phyloP scores from a whole-genome alignment of 1,140 invertebrate genomes.

The Atta texana region DNA sequence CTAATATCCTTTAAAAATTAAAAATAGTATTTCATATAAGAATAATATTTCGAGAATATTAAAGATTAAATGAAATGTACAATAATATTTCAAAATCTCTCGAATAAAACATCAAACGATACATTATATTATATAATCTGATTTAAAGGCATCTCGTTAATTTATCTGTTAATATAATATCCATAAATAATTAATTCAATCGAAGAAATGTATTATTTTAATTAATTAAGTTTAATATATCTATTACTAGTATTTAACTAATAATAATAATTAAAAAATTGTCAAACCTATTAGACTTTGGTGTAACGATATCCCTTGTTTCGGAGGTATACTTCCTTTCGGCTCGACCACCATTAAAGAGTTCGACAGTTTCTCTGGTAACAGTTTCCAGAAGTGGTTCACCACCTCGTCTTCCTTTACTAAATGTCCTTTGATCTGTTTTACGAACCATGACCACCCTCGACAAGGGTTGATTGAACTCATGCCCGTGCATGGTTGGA shows the following conservation, averaged over 20 bases:
- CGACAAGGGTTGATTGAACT: constrained; percentile 87
- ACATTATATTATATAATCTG: neutral
- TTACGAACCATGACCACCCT: constrained; percentile 89
- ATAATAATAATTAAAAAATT: constrained; percentile 6
- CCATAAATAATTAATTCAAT: neutral
- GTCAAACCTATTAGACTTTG: constrained; percentile 84
- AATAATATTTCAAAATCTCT: neutral
- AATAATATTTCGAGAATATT: neutral
- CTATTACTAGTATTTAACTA: neutral
- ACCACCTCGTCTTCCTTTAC: constrained; percentile 83
- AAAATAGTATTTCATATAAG: neutral
- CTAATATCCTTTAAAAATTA: neutral
- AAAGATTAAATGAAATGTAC: neutral
- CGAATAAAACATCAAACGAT: neutral
- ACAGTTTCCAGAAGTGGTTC: constrained; percentile 87
- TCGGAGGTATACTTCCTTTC: constrained; percentile 88
- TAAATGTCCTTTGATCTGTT: constrained; percentile 88
- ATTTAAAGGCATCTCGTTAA: neutral
- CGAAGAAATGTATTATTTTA: neutral
- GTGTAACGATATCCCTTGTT: constrained; percentile 86
- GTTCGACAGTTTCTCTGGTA: constrained; percentile 88
- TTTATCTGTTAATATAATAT: neutral
- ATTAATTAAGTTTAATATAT: too few species aligned
- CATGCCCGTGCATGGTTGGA: constrained; percentile 87
- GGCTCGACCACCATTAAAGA: constrained; percentile 87